Base-by-base conservation (phyloP, 2,113 vertebrate genomes). In the Beaufortia kweichowensis region DNA sequence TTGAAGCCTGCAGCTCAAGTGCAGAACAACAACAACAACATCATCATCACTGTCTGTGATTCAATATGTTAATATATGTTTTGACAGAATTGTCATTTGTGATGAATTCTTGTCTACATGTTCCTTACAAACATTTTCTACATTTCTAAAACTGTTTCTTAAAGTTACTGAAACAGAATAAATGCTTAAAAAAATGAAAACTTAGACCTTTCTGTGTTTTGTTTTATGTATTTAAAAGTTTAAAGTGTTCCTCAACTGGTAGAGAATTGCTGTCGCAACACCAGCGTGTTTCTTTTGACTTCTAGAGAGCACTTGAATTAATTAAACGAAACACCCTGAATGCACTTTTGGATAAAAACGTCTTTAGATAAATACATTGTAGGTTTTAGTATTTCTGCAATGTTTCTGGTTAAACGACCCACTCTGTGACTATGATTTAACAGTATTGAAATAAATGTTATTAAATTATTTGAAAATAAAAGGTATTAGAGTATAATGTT, bases 91-190 rank as follows among this genome's bases (percentile, higher is more conserved):
- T 56, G 28, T 65, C 63, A 33, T 10, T 39, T 8, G 6, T 56
- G 8, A 68, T 24, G 21, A 61, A 31, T 76, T 80, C 55, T 60
- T 23, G 41, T n/a, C 41, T n/a, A 31, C 41, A 35, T 60, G 17
- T 66, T 65, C 33, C 63, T 46, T 55, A 64, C 70, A 28, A 68
- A 48, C 15, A 11, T 81, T 78, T 78, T 78, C 31, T 68, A 78
- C 63, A 55, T 74, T 81, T 77, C 14, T 68, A 28, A 74, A 78
- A 33, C 59, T 43, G 43, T 61, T 66, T 23, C 57, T 31, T 23
- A 19, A 43, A 73, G 14, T 61, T 59, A 35, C 10, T 14, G 24
- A 31, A 77, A 17, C n/a, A 73, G 11, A 81, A 67, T 77, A 81
- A 81, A 81, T 21, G 5, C 9, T 43, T 64, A 28, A 62, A 46